Conservation (phyloP, 1,140 invertebrate species). For the Monomorium pharaonis region DNA sequence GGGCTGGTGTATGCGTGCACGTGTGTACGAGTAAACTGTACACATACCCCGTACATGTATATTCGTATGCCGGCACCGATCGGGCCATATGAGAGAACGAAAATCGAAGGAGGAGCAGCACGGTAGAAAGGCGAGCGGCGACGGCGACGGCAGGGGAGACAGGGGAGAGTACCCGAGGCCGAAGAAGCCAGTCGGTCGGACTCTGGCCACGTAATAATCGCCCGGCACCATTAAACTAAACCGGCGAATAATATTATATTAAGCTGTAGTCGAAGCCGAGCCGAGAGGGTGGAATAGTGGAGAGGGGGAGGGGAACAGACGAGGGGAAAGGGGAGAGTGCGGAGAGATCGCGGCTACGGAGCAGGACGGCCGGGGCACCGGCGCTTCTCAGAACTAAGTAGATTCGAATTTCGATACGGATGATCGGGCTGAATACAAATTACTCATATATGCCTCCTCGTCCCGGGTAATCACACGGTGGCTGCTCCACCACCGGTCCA, state of each 20-base stretch:
- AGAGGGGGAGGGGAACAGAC: slow-evolving; percentile 27
- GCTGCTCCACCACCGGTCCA: slow-evolving; percentile 80
- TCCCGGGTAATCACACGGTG: slow-evolving; percentile 84
- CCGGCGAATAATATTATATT: slow-evolving; percentile 86
- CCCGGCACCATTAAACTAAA: slow-evolving; percentile 85
- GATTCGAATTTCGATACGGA: slow-evolving; percentile 86
- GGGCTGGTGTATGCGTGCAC: not conserved
- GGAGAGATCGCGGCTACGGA: slow-evolving; percentile 65
- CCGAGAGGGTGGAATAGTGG: slow-evolving; percentile 72
- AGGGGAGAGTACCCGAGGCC: slow-evolving; percentile 74
- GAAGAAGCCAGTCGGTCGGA: slow-evolving; percentile 75
- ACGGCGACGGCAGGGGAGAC: slow-evolving; percentile 53
- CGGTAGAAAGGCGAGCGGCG: slow-evolving; percentile 47
- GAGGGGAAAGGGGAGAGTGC: slow-evolving; percentile 53
- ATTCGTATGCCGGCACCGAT: slow-evolving; percentile 14
- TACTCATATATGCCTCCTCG: slow-evolving; percentile 84
- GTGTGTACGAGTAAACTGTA: not conserved
- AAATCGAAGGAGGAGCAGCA: slow-evolving; percentile 14
- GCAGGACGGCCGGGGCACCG: slow-evolving; percentile 68
- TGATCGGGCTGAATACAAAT: slow-evolving; percentile 86
- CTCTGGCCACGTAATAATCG: slow-evolving; percentile 84
- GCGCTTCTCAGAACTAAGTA: slow-evolving; percentile 85
- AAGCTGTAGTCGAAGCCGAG: slow-evolving; percentile 78
- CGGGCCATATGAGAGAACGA: slow-evolving; percentile 18
- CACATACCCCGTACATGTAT: slow-evolving; percentile 31